phyloP scores from a whole-genome alignment of 2,113 vertebrate species.

The Dolichotis patagonum region DNA sequence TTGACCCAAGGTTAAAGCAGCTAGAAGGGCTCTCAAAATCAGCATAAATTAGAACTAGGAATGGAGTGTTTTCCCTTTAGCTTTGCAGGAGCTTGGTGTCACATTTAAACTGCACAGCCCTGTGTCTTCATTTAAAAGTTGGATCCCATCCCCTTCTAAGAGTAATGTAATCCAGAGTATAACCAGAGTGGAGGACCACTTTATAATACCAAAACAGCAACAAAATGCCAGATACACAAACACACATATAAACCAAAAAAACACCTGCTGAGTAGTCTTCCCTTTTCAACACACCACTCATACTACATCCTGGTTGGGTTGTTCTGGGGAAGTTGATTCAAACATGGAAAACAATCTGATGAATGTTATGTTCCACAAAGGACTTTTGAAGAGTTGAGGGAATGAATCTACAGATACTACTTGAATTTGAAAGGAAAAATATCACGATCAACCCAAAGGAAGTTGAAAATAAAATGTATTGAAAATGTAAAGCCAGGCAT shows the following conservation, averaged over 20 bases:
- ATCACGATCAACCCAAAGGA: background rate
- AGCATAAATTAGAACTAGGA: background rate
- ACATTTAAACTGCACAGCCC: background rate
- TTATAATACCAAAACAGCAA: background rate
- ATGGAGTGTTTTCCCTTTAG: background rate
- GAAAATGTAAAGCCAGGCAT: background rate
- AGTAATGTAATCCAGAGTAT: background rate
- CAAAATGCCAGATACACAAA: background rate
- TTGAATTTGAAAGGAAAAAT: background rate
- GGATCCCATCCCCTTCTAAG: background rate
- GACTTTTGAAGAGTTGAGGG: background rate
- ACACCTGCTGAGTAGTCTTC: background rate
- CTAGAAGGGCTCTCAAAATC: background rate
- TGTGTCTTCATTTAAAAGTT: background rate
- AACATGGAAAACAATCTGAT: background rate
- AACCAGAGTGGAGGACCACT: background rate
- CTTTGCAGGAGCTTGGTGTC: background rate
- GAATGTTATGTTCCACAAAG: background rate
- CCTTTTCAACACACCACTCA: background rate
- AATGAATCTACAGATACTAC: background rate
- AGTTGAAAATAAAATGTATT: background rate
- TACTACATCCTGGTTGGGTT: background rate
- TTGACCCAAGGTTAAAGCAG: background rate
- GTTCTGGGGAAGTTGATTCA: background rate
- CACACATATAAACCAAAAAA: background rate